Conservation (phyloP, 2,113 vertebrate species). For the Syngnathus floridae region DNA sequence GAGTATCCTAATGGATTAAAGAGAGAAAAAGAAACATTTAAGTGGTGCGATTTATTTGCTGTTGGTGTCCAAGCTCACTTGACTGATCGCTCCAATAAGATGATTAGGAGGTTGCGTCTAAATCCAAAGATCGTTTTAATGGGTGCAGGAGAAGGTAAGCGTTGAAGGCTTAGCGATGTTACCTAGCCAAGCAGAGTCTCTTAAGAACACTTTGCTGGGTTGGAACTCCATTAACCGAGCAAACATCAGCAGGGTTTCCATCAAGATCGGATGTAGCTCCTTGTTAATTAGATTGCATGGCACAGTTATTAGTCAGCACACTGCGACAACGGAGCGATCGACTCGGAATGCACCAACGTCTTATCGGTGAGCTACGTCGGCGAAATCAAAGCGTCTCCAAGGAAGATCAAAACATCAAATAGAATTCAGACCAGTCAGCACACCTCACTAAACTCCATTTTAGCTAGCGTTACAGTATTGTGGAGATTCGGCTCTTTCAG, state of each 20-base stretch:
- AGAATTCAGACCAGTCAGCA: neutral
- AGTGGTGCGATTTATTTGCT: slow-evolving; percentile 6
- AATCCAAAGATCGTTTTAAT: slow-evolving; percentile 62
- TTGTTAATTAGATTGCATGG: slow-evolving; percentile 45
- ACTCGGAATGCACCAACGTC: slow-evolving; percentile 10
- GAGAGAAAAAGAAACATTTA: neutral
- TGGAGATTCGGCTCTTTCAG: neutral
- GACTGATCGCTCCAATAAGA: slow-evolving; percentile 45
- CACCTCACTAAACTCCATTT: neutral
- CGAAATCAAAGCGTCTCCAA: neutral
- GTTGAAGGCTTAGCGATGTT: slow-evolving; percentile 49
- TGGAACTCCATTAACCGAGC: slow-evolving; percentile 43
- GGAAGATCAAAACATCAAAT: neutral
- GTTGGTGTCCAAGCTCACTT: slow-evolving; percentile 13
- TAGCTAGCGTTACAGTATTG: neutral
- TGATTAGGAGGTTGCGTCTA: slow-evolving; percentile 48
- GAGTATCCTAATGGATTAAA: neutral
- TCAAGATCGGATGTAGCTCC: slow-evolving; percentile 36
- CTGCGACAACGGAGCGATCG: slow-evolving; percentile 26
- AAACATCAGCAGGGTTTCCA: slow-evolving; percentile 58
- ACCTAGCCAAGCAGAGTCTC: slow-evolving; percentile 22
- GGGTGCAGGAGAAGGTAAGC: slow-evolving; percentile 46
- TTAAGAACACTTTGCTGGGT: slow-evolving; percentile 35
- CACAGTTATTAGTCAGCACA: slow-evolving; percentile 42
- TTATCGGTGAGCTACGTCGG: neutral